phyloP scores from a whole-genome alignment of 2,797 vertebrate genomes.

The Erithacus rubecula region DNA sequence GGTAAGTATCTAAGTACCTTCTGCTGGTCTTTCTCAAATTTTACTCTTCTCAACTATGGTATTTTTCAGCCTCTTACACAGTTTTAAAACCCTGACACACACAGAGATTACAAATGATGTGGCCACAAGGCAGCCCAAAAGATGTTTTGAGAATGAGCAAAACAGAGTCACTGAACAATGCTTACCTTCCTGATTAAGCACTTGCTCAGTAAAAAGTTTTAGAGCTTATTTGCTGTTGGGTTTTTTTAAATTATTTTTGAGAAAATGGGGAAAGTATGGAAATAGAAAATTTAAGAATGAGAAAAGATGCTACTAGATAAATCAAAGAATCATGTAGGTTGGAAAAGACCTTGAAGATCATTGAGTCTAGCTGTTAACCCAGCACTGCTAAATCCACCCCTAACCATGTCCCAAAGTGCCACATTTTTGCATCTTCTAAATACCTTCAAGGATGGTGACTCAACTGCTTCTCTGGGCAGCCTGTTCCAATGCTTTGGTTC shows the following conservation, averaged over 20 bases:
- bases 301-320: neutral
- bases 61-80: neutral
- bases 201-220: neutral
- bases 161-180: neutral
- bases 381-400: neutral
- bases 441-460: neutral
- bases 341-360: neutral
- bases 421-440: neutral
- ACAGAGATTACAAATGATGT: accelerated
- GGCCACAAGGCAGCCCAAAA: neutral
- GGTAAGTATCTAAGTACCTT: neutral
- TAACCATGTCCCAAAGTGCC: neutral
- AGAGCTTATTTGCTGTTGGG: neutral
- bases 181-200: neutral
- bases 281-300: neutral
- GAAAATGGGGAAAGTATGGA: neutral
- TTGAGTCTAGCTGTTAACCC: neutral
- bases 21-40: neutral
- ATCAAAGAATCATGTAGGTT: neutral
- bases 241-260: neutral
- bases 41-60: neutral
- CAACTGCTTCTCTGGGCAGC: neutral
- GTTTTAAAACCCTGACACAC: neutral
- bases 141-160: neutral
- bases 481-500: neutral